Evolutionary conservation across 2,888 invertebrate species (phyloP), one percentile per base, ranked within the genome.

Genomic region (Rhagophthalmus giganteus): DNA sequence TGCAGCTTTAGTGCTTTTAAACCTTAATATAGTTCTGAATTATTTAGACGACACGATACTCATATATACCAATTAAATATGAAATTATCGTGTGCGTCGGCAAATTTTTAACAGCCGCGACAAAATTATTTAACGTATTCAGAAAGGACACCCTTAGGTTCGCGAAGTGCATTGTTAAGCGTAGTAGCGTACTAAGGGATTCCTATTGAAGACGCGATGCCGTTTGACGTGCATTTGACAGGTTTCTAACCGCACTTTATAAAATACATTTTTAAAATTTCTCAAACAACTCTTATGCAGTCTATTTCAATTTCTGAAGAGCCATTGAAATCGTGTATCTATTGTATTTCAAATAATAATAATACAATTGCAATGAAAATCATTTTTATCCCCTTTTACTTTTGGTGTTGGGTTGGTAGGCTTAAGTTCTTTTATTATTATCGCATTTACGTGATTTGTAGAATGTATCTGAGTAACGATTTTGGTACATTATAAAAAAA

Each of bases 221-320:
- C 47, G 38, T 47, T 47, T 53, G 49, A 49, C 41, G 41, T 41
- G 49, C 35, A 41, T 41, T 13, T 49, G 53, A 53, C 53, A 47
- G 46, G 53, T 46, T 37, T 39, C 46, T 42, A 47, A 53, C 53
- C 53, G 46, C 52, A 52, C 30, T 40, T 37, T 40, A 39, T 40
- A 40, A 45, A 35, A 40, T 34, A 25, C 40, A 34, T 45, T 51
- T 51, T 46, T 34, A 28, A 39, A 32, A 28, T 42, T 50, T 44
- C 42, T 45, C 31, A 38, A 39, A 39, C 44, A 39, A 50, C 49
- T 45, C 45, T 45, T 44, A 40, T 40, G 39, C 33, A 39, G 12
- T 39, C 40, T 31, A 45, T 35, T 51, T 24, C 51, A 45, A 40
- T 45, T 49, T 51, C 33, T 45, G 25, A 30, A 40, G 45, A 34